Conservation (phyloP, 2,797 vertebrate species). For the Myiothlypis coronata region DNA sequence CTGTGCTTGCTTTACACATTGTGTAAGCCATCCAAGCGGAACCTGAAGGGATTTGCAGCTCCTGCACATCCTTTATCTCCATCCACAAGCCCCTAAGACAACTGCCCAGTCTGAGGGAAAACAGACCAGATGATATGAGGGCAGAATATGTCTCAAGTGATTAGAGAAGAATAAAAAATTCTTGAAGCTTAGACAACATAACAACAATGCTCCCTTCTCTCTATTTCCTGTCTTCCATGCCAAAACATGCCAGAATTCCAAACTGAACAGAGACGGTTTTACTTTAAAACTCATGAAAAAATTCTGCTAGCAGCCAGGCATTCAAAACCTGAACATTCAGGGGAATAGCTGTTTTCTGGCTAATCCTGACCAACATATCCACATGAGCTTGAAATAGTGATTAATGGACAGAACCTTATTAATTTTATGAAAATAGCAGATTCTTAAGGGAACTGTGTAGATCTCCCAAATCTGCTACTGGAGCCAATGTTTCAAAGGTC, state of each 20-base stretch:
- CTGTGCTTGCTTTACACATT: fast-evolving
- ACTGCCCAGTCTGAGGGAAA: neutral
- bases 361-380: neutral
- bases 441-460: neutral
- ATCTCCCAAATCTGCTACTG: neutral
- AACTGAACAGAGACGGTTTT: neutral
- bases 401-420: neutral
- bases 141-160: neutral
- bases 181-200: neutral
- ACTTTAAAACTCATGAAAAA: neutral
- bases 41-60: neutral
- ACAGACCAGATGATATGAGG: neutral
- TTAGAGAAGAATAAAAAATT: neutral
- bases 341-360: neutral
- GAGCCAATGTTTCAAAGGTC: neutral
- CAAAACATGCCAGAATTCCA: neutral
- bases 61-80: neutral
- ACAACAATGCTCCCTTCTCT: neutral
- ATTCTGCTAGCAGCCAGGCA: neutral
- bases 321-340: neutral
- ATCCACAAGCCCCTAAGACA: neutral
- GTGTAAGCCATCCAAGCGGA: fast-evolving
- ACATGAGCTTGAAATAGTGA: neutral
- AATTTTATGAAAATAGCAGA: neutral
- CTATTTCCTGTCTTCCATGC: neutral